A percentile compares a stretch with the other conserved stretches of the same genome.
Conservation (phyloP, 1,140 invertebrate genomes). For the Drosophila simulans region DNA sequence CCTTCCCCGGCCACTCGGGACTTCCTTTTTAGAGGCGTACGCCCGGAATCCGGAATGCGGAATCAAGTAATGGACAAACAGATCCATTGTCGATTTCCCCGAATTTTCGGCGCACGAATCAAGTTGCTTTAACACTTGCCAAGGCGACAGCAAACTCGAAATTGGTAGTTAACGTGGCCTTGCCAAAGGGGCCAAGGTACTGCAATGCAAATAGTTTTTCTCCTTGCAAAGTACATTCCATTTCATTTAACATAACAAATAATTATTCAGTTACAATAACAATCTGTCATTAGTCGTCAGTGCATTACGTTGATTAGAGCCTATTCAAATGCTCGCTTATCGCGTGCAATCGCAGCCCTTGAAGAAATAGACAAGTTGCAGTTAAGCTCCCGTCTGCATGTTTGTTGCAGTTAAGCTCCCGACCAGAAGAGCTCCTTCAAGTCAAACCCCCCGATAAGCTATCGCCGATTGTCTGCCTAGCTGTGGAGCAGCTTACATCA, state of each 20-base stretch:
- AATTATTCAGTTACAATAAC: no score
- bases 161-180: background rate
- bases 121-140: constrained; percentile 9
- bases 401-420: constrained; percentile 15
- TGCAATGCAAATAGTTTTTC: background rate
- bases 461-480: constrained; percentile 20
- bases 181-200: background rate
- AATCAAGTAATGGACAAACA: constrained; percentile 69
- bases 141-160: background rate
- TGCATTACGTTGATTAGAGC: constrained; percentile 26
- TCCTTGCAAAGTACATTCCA: background rate
- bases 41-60: constrained; percentile 15
- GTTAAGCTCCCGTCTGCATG: constrained; percentile 42
- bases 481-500: constrained; percentile 13
- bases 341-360: constrained; percentile 30
- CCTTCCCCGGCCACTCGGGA: background rate
- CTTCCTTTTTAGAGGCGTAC: constrained; percentile 27
- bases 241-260: no score
- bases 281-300: background rate
- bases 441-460: constrained; percentile 40
- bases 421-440: constrained; percentile 7
- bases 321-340: constrained; percentile 17
- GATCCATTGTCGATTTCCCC: constrained; percentile 33
- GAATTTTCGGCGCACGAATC: constrained; percentile 37
- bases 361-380: constrained; percentile 20